Evolutionary conservation across 2,888 invertebrate genomes (phyloP), one percentile per base, ranked within the genome.

Genomic region (Chloromyia formosa): DNA sequence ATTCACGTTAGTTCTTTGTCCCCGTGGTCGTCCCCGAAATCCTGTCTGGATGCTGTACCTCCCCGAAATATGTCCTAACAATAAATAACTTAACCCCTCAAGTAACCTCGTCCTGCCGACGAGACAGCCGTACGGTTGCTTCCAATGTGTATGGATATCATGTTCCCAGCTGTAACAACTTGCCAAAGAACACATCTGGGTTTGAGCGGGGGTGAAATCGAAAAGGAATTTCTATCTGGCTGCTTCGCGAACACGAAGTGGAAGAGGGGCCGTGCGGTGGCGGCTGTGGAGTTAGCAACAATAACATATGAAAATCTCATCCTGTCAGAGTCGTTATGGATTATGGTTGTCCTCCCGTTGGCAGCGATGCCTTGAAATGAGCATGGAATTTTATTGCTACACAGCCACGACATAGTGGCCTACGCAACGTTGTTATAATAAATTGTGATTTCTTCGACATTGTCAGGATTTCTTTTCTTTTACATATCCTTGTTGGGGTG

Each of bases 281-380:
- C 7, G 27, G 27, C 27, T 35, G 27, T 35, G 18, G 22, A 45
- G 66, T 3, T 14, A 45, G 66, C 66, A 66, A 66, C 66, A 66
- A 66, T 66, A 66, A 69, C 69, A 54, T 54, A 69, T 69, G 69
- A 69, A 69, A 69, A 69, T 69, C 54, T 69, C 69, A 69, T 69
- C 54, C 69, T 69, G 53, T 23, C 69, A 53, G 54, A 53, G 10
- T 35, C 27, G 69, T 69, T 69, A 69, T 69, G 54, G 69, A 69
- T 69, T 54, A 69, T 69, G 27, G 54, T 5, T 35, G 18, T 23
- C 16, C 14, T 66, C 20, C 66, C 16, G 49, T 18, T 56, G 61
- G 20, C 61, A 16, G 18, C 20, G 16, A 49, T 23, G 35, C 27
- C 18, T 23, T 53, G 54, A 69, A 54, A 69, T 69, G 54, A 69